Evolutionary conservation across 2,888 invertebrate species (phyloP).

Genomic region (Petrolisthes cinctipes): DNA sequence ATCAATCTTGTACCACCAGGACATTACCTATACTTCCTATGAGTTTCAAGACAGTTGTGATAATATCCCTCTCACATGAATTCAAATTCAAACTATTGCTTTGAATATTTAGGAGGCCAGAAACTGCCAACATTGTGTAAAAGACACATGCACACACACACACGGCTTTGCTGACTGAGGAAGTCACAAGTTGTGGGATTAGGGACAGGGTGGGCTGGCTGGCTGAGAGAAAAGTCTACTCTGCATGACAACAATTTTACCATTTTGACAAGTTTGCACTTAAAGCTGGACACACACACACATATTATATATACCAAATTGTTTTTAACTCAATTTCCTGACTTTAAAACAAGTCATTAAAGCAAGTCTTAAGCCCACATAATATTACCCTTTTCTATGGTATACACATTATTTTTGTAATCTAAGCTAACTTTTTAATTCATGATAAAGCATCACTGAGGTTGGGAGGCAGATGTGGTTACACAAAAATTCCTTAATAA

Average conservation of each 20-base stretch:
- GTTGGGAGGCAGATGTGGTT: constrained; percentile 44
- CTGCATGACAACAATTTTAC: constrained; percentile 16
- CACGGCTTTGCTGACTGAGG: constrained; percentile 33
- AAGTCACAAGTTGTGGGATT: constrained; percentile 29
- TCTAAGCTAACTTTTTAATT: constrained; percentile 29
- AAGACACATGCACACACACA: neutral
- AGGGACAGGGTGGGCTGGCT: neutral
- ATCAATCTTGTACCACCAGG: too few relatives aligned
- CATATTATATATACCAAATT: constrained; percentile 29
- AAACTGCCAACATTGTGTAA: constrained; percentile 8
- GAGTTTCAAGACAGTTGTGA: too few relatives aligned
- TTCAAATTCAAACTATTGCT: constrained; percentile 29
- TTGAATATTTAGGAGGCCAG: constrained; percentile 24
- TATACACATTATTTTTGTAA: constrained; percentile 38
- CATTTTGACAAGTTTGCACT: constrained; percentile 34
- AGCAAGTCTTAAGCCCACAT: constrained; percentile 39
- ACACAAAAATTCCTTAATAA: constrained; percentile 19
- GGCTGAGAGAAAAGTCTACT: neutral
- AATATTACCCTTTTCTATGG: constrained; percentile 35
- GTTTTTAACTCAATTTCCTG: constrained; percentile 42
- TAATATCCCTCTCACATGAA: neutral
- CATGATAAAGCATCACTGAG: constrained; percentile 51
- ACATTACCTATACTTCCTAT: too few relatives aligned
- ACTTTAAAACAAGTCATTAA: constrained; percentile 58
- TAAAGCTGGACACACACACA: constrained; percentile 13